Percentiles rank a stretch among this genome's conserved stretches.
Evolutionary conservation across 2,797 vertebrate genomes (phyloP).

Genomic region (Fistularia tabacaria): DNA sequence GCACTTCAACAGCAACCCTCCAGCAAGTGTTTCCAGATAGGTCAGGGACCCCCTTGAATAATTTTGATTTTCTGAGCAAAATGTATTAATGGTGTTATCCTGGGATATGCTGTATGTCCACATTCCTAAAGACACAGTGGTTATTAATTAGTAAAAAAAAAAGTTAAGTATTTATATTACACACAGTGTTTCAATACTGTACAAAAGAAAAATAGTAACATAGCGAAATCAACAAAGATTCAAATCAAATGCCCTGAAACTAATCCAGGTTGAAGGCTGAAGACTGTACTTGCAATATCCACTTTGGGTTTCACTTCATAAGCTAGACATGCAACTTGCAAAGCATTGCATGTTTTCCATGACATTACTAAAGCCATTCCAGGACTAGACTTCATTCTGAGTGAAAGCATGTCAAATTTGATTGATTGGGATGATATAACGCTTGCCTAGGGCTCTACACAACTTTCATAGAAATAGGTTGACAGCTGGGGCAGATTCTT

Average conservation of each 20-base stretch:
- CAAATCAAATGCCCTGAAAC: not conserved
- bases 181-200: too few species aligned
- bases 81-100: too few species aligned
- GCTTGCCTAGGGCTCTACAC: conserved; percentile 52
- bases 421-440: conserved; percentile 74
- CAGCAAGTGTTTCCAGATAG: too few species aligned
- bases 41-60: too few species aligned
- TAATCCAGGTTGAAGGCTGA: not conserved
- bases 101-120: too few species aligned
- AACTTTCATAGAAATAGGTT: conserved; percentile 67
- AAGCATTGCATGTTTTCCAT: conserved; percentile 49
- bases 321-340: conserved; percentile 29
- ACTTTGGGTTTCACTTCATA: conserved; percentile 20
- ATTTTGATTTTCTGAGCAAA: too few species aligned
- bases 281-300: conserved; percentile 6
- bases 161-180: too few species aligned
- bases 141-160: too few species aligned
- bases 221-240: too few species aligned
- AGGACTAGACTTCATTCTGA: conserved; percentile 66
- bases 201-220: too few species aligned
- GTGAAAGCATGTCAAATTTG: conserved; percentile 74
- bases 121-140: too few species aligned
- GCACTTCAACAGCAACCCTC: too few species aligned
- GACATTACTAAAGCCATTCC: conserved; percentile 66
- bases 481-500: conserved; percentile 76